phyloP scores from a whole-genome alignment of 2,797 vertebrate species.

The Anas georgica region DNA sequence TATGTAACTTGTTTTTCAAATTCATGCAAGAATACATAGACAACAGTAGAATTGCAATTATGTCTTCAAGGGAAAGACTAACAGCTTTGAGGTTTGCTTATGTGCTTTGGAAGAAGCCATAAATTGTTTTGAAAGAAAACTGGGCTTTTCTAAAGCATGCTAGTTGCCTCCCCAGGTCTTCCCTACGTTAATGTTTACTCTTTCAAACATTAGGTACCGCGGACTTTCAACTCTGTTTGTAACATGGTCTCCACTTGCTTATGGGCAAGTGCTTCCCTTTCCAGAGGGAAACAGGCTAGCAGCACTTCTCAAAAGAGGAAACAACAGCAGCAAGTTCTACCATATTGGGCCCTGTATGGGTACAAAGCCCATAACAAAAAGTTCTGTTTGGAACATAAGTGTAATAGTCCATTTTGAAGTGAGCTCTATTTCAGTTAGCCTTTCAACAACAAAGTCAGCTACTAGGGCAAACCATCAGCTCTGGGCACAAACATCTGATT shows the following conservation, averaged over 20 bases:
- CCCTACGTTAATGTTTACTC: conserved; percentile 31
- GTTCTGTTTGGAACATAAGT: not conserved
- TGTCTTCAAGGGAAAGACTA: not conserved
- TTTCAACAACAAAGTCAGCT: not conserved
- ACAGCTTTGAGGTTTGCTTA: not conserved
- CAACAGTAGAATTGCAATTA: not conserved
- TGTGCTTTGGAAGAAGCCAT: not conserved
- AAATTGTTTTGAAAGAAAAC: not conserved
- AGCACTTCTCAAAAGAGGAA: not conserved
- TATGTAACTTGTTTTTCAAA: not conserved
- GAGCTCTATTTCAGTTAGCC: not conserved
- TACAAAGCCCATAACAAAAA: not conserved
- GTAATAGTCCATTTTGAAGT: not conserved
- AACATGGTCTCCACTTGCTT: not conserved
- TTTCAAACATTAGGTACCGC: not conserved
- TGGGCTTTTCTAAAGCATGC: not conserved
- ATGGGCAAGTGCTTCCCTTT: not conserved
- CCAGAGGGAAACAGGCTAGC: not conserved
- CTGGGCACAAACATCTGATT: not conserved
- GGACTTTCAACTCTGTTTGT: conserved; percentile 37
- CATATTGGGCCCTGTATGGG: fast-evolving
- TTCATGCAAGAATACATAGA: not conserved
- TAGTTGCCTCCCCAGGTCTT: not conserved
- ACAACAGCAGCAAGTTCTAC: not conserved
- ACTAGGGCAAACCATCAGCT: not conserved